These are phyloP conservation scores for Drosophila dives DNA, from an alignment of 2,888 invertebrate genomes.

Conservation along the genomic window DNA sequence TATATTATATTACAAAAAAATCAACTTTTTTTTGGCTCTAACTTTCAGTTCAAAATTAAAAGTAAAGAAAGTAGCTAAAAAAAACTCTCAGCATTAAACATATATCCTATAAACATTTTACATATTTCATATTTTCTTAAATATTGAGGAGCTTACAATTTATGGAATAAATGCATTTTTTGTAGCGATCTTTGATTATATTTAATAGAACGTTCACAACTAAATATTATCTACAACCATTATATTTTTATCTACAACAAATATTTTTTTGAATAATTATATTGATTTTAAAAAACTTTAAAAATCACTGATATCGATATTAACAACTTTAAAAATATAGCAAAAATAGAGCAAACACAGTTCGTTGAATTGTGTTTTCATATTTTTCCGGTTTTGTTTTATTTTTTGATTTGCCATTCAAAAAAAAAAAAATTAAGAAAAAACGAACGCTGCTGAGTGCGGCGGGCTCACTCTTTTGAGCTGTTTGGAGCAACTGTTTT, in stretches of 20 bases:
- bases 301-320: background rate
- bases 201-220: background rate
- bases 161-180: background rate
- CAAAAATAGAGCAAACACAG: constrained; percentile 38
- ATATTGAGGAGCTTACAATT: background rate
- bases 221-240: background rate
- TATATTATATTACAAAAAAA: background rate
- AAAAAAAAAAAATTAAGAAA: constrained; percentile 33
- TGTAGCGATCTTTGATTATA: background rate
- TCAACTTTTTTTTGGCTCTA: background rate
- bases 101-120: background rate
- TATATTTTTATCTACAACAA: background rate
- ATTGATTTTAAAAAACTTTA: background rate
- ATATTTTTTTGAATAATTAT: background rate
- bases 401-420: constrained; percentile 76
- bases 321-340: too few relatives aligned
- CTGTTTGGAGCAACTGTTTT: constrained; percentile 64
- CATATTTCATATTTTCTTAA: too few relatives aligned
- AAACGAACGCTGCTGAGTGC: constrained; percentile 53
- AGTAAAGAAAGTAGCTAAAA: background rate
- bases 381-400: constrained; percentile 76
- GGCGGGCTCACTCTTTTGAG: constrained; percentile 60
- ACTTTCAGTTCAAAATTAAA: background rate
- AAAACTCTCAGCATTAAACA: background rate
- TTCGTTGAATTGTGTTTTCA: constrained; percentile 33